Evolutionary conservation across 2,797 vertebrate genomes (phyloP).

Genomic region (Thamnophis elegans): DNA sequence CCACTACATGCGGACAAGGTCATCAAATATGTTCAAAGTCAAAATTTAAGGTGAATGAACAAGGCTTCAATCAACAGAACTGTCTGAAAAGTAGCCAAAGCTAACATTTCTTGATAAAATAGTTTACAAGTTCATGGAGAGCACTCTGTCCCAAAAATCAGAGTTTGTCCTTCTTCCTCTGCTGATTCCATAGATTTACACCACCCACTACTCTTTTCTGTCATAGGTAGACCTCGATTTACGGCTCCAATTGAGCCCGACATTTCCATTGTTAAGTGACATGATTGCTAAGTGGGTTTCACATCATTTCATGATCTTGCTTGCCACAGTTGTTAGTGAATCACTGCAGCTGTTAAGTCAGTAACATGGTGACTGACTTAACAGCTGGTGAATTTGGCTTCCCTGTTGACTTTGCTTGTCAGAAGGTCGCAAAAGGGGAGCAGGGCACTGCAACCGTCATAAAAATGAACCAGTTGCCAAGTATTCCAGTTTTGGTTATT

Average conservation of each 20-base stretch:
- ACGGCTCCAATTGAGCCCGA: not conserved
- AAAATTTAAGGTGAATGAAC: constrained; percentile 52
- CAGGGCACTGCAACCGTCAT: too few relatives aligned
- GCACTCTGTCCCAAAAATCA: not conserved
- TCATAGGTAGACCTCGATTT: not conserved
- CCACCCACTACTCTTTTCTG: too few relatives aligned
- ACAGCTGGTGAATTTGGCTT: too few relatives aligned
- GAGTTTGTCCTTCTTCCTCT: not conserved
- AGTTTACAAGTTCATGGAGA: constrained; percentile 60
- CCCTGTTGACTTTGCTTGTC: too few relatives aligned
- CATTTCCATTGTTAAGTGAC: not conserved
- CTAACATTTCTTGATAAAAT: constrained; percentile 59
- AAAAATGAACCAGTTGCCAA: too few relatives aligned
- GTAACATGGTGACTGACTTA: too few relatives aligned
- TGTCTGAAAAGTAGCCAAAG: constrained; percentile 61
- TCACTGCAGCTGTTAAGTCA: not conserved
- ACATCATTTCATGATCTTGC: too few relatives aligned
- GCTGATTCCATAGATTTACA: not conserved
- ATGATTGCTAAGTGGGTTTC: not conserved
- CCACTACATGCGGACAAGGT: not conserved
- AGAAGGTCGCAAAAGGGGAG: not conserved
- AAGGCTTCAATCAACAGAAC: constrained; percentile 58
- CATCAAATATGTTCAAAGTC: constrained; percentile 12
- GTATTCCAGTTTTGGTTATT: too few relatives aligned
- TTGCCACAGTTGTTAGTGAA: not conserved